Evolutionary conservation across 2,797 vertebrate genomes (phyloP), one percentile per base, ranked within the genome.

Genomic region (Xiphorhynchus erythropygius): DNA sequence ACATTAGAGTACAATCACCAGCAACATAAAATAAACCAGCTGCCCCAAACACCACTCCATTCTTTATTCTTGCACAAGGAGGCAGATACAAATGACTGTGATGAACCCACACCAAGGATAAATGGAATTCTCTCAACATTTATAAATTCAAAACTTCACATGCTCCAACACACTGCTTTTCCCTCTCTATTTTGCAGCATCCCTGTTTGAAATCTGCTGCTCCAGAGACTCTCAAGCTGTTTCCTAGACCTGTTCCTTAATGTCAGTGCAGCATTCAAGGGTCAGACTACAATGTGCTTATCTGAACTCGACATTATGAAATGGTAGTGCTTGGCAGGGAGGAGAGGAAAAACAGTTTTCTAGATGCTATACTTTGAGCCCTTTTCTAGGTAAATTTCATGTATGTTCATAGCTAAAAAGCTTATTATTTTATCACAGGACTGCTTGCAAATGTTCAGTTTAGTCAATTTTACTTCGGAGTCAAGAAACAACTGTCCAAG

Each of bases 291-390:
- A 83, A 85, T 13, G 67, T 89, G 74, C 80, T 93, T 85, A 76
- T 87, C 84, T 92, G 89, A 52, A 63, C 82, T 68, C 68, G 78
- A 89, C 82, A 67, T 90, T 81, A 79, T 37, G 59, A 59, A 90
- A 76, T 59, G 14, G 24, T 87, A 92, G 69, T 32, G 19, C 27
- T 68, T 86, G 62, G 88, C 88, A 81, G 30, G 13, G 10, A 91
- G 35, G 77, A 16, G 11, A 71, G 9, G 33, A 78, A 60, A 77
- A 92, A 11, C 46, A 62, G 39, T 80, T 83, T 70, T 57, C 35
- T 52, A 93, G 25, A 49, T 67, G 33, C 65, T 63, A 11, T 27
- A 63, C n/a, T 85, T n/a, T 10, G 23, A 89, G 41, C 28, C 30
- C 13, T 46, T 83, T 63, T 44, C 79, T 52, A 94, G 56, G 44